Evolutionary conservation across 2,797 vertebrate species (phyloP).

Genomic region (Syngnathus rostellatus): DNA sequence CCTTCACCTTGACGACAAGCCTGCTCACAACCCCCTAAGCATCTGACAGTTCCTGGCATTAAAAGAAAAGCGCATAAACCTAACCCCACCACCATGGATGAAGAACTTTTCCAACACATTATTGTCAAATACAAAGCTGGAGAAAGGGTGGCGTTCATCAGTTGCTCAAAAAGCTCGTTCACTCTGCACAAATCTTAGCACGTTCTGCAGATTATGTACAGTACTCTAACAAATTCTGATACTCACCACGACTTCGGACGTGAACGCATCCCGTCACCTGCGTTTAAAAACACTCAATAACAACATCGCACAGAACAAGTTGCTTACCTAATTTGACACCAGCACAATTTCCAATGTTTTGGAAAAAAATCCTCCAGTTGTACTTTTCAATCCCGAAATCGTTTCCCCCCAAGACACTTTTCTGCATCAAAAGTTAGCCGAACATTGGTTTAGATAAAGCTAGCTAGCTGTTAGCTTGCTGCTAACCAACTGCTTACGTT

Average conservation of each 20-base stretch:
- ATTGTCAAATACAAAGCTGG: not conserved
- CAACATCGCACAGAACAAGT: slow-evolving; percentile 6
- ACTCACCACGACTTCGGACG: not conserved
- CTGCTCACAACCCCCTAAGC: not conserved
- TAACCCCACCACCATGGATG: too few relatives aligned
- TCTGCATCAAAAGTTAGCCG: slow-evolving; percentile 17
- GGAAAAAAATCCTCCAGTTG: not conserved
- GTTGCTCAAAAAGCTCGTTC: not conserved
- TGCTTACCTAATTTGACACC: slow-evolving; percentile 28
- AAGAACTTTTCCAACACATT: not conserved
- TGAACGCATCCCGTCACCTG: not conserved
- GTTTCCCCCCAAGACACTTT: slow-evolving; percentile 3
- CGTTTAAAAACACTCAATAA: not conserved
- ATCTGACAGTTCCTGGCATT: not conserved
- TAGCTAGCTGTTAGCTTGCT: slow-evolving; percentile 49
- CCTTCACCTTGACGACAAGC: not conserved
- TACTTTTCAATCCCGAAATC: slow-evolving; percentile 6
- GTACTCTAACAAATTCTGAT: not conserved
- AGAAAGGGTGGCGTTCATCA: not conserved
- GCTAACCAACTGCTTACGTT: slow-evolving; percentile 16
- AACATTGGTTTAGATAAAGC: slow-evolving; percentile 30
- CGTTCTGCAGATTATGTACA: not conserved
- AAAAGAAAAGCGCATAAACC: not conserved
- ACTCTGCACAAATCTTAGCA: not conserved
- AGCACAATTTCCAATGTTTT: not conserved